Percentiles rank a stretch among this genome's conserved stretches.
These are phyloP conservation scores for Calosoma granatense DNA, from an alignment of 1,140 invertebrate genomes.

Conservation along the genomic window DNA sequence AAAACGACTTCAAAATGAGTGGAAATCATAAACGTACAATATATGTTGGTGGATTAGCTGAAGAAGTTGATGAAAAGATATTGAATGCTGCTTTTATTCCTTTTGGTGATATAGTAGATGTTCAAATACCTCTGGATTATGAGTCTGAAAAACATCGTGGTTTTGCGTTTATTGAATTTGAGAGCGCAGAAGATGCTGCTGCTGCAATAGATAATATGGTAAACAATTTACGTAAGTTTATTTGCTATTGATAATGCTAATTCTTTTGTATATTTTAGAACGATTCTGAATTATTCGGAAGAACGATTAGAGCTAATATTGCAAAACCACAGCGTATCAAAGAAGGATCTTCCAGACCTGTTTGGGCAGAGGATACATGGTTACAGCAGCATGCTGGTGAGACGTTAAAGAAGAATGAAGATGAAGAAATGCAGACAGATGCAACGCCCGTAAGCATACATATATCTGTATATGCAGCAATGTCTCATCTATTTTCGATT, in stretches of 20 bases:
- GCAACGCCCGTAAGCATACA: conserved; percentile 5
- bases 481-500: not conserved
- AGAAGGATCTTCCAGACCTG: conserved; percentile 85
- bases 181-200: conserved; percentile 85
- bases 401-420: conserved; percentile 52
- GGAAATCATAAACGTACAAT: conserved; percentile 63
- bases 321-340: conserved; percentile 94
- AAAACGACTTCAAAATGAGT: conserved; percentile 27
- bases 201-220: conserved; percentile 99
- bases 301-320: conserved; percentile 93
- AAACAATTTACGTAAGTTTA: conserved; percentile 19
- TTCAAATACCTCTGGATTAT: conserved; percentile 97
- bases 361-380: conserved; percentile 97
- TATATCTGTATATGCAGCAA: not conserved
- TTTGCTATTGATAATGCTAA: not conserved
- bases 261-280: conserved; percentile 54
- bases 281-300: conserved; percentile 94
- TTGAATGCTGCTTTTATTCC: conserved; percentile 94
- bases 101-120: conserved; percentile 94
- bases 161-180: conserved; percentile 98
- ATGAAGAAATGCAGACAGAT: conserved; percentile 23
- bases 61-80: conserved; percentile 95
- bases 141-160: conserved; percentile 94
- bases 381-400: conserved; percentile 88
- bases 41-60: conserved; percentile 84